These are phyloP conservation scores for Ursus arctos DNA, from an alignment of 2,113 vertebrate genomes.

Conservation along the genomic window DNA sequence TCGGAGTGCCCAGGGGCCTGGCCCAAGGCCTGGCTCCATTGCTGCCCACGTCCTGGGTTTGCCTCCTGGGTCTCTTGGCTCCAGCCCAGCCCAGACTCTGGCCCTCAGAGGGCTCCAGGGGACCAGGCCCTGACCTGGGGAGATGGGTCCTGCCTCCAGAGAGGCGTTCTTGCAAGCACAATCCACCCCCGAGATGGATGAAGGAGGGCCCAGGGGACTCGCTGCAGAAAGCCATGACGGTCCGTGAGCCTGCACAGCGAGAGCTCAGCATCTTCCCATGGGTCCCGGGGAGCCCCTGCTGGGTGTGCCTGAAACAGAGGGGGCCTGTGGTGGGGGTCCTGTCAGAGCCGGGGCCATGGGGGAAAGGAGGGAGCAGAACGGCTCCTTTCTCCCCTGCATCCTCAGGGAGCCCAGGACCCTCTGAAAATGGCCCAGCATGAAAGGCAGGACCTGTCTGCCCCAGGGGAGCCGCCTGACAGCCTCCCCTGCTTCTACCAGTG, in stretches of 20 bases:
- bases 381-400: not conserved
- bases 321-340: not conserved
- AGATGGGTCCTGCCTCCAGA: not conserved
- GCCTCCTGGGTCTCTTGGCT: not conserved
- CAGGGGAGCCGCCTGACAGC: not conserved
- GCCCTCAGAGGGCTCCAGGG: not conserved
- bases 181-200: not conserved
- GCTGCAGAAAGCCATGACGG: slow-evolving; percentile 95
- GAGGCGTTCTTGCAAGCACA: not conserved
- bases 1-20: not conserved
- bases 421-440: not conserved
- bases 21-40: not conserved
- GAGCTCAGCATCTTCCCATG: slow-evolving; percentile 94
- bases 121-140: not conserved
- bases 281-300: slow-evolving; percentile 90
- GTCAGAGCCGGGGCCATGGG: not conserved
- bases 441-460: not conserved
- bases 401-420: not conserved
- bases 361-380: not conserved
- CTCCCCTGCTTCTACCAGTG: not conserved
- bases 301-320: slow-evolving; percentile 89
- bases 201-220: slow-evolving; percentile 82
- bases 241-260: slow-evolving; percentile 93
- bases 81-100: not conserved
- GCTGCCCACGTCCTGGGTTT: too few relatives aligned